Conservation (phyloP, 2,797 vertebrate genomes). For the Myoxocephalus aenaeus region DNA sequence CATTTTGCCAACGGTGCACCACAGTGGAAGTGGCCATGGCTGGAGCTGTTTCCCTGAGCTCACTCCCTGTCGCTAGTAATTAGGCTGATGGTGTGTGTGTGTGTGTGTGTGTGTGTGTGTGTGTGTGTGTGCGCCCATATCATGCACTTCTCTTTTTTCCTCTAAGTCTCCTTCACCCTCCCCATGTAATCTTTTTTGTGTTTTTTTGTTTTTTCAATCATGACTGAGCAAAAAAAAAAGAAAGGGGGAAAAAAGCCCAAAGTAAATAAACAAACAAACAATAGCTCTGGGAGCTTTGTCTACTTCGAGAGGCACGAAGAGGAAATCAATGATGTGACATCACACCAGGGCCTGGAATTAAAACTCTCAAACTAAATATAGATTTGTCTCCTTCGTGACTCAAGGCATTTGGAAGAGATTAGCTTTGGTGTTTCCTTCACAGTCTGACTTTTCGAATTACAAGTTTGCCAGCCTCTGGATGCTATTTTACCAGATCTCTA, state of each 20-base stretch:
- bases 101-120: slow-evolving; percentile 19
- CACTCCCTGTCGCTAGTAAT: slow-evolving; percentile 75
- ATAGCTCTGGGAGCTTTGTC: slow-evolving; percentile 52
- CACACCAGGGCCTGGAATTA: slow-evolving; percentile 54
- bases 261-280: slow-evolving; percentile 52
- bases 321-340: slow-evolving; percentile 64
- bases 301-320: slow-evolving; percentile 41
- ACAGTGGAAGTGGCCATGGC: slow-evolving; percentile 71
- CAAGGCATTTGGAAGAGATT: slow-evolving; percentile 52
- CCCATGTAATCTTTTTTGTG: slow-evolving; percentile 10
- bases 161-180: slow-evolving; percentile 47
- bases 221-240: slow-evolving; percentile 28
- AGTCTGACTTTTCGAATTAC: slow-evolving; percentile 56
- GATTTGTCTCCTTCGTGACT: slow-evolving; percentile 57
- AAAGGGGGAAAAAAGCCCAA: neutral
- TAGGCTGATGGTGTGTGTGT: slow-evolving; percentile 68
- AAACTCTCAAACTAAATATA: slow-evolving; percentile 69
- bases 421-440: slow-evolving; percentile 57
- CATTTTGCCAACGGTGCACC: slow-evolving; percentile 71
- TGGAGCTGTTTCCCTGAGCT: slow-evolving; percentile 66
- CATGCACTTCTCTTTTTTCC: slow-evolving; percentile 47
- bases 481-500: slow-evolving; percentile 30
- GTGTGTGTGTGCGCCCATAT: slow-evolving; percentile 26
- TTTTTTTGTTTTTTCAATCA: slow-evolving; percentile 15
- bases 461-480: slow-evolving; percentile 39